Conservation (phyloP, 2,113 vertebrate species). For the Quiscalus mexicanus region DNA sequence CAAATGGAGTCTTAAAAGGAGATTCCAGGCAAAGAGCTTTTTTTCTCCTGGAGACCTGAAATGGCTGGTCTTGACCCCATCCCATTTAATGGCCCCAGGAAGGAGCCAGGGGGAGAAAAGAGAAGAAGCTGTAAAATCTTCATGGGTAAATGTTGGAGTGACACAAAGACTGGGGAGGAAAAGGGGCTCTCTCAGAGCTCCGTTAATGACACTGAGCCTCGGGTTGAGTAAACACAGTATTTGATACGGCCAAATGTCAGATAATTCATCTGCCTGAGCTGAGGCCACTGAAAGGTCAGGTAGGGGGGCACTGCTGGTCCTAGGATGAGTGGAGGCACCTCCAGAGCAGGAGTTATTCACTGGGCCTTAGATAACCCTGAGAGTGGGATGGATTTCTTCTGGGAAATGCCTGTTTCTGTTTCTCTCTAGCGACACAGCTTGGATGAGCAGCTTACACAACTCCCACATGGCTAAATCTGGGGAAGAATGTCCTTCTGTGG, state of each 20-base stretch:
- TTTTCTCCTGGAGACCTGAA: background rate
- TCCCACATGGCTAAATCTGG: background rate
- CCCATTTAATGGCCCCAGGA: background rate
- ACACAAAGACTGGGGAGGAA: background rate
- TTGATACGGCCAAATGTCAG: background rate
- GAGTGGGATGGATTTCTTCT: background rate
- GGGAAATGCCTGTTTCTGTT: fast-evolving
- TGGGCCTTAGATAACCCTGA: background rate
- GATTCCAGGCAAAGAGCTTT: background rate
- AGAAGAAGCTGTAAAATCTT: background rate
- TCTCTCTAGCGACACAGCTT: background rate
- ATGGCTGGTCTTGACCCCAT: background rate
- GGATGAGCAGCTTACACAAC: background rate
- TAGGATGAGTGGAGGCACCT: background rate
- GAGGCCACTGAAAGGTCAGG: background rate
- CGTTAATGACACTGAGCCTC: fast-evolving
- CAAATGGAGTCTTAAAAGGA: background rate
- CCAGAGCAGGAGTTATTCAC: background rate
- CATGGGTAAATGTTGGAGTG: background rate
- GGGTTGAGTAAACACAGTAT: background rate
- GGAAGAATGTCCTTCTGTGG: background rate
- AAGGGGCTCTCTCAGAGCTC: background rate
- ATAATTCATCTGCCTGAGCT: background rate
- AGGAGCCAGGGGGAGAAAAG: background rate
- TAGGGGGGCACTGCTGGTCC: background rate